Evolutionary conservation across 2,797 vertebrate genomes (phyloP), one percentile per base, ranked within the genome.

Genomic region (Myripristis murdjan): DNA sequence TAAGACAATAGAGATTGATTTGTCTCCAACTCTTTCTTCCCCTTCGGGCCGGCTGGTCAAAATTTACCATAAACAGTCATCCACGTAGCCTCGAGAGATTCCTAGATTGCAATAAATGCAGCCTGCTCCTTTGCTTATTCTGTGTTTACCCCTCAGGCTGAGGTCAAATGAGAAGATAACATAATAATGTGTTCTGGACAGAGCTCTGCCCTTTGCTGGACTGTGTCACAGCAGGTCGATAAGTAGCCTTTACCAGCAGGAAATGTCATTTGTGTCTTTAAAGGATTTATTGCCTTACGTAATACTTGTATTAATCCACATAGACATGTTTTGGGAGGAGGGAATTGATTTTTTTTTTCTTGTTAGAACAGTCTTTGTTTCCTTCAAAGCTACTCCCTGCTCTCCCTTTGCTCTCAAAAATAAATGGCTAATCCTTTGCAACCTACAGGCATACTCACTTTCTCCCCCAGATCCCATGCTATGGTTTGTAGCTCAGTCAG

Each of bases 101-200:
- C 41, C 51, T 60, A 81, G 81, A 91, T 90, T 82, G 77, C 64
- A 79, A 49, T 73, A 77, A 75, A 70, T 76, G 74, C 64, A 73
- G 78, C 63, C 84, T 93, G 89, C 75, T 92, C 79, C 92, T 91
- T 91, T 70, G 64, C 62, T 85, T 81, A 68, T 84, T 76, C 68
- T 84, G 46, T 89, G 80, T 83, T 92, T 89, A 80, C 77, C 93
- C 91, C 83, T 77, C 64, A 87, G 94, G 90, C 92, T 83, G 77
- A 75, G 81, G 66, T 83, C 84, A 87, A 91, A 95, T 92, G 83
- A 79, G 83, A 86, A 89, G 87, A 90, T 96, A 95, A 96, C 82
- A 39, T 70, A 91, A 94, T 95, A 64, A 57, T 79, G 58, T 94
- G 75, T 89, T 73, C 77, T 69, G 85, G 82, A 76, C 68, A 82